Percentiles rank a stretch among this genome's conserved stretches.
phyloP scores from a whole-genome alignment of 2,888 invertebrate species.

The Marronus borbonicus region DNA sequence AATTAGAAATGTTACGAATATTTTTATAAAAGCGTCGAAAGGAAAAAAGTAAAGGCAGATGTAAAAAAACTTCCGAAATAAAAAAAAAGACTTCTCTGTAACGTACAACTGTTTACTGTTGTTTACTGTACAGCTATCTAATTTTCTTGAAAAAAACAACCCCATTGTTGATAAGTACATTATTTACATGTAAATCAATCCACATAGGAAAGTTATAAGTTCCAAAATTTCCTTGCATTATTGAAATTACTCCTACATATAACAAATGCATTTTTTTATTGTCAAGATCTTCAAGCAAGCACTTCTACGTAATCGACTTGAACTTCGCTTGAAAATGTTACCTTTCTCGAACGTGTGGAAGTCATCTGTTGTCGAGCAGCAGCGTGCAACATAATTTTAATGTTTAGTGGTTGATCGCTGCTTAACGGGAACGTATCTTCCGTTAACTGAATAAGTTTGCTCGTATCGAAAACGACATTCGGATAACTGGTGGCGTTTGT shows the following conservation, averaged over 20 bases:
- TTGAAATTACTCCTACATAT: slow-evolving; percentile 6
- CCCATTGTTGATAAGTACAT: no score
- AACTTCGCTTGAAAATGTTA: slow-evolving; percentile 48
- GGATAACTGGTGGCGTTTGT: neutral
- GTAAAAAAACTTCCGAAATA: no score
- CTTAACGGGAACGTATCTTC: slow-evolving; percentile 64
- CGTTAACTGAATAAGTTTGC: slow-evolving; percentile 61
- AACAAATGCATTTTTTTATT: neutral
- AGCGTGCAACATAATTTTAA: slow-evolving; percentile 67
- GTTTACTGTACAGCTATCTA: no score
- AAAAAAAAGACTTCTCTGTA: no score
- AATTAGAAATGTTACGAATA: no score
- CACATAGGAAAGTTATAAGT: no score
- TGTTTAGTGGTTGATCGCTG: slow-evolving; percentile 65
- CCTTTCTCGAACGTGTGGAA: slow-evolving; percentile 57
- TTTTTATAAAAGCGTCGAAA: no score
- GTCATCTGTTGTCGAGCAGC: slow-evolving; percentile 62
- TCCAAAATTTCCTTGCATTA: neutral
- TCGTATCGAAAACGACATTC: slow-evolving; percentile 45
- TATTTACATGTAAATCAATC: no score
- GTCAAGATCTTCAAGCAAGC: neutral
- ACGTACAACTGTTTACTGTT: no score
- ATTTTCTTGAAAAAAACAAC: no score
- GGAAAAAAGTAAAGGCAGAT: no score
- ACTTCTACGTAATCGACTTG: slow-evolving; percentile 21